These are phyloP conservation scores for Hyperoplus lanceolatus DNA, from an alignment of 2,797 vertebrate genomes.

Conservation along the genomic window DNA sequence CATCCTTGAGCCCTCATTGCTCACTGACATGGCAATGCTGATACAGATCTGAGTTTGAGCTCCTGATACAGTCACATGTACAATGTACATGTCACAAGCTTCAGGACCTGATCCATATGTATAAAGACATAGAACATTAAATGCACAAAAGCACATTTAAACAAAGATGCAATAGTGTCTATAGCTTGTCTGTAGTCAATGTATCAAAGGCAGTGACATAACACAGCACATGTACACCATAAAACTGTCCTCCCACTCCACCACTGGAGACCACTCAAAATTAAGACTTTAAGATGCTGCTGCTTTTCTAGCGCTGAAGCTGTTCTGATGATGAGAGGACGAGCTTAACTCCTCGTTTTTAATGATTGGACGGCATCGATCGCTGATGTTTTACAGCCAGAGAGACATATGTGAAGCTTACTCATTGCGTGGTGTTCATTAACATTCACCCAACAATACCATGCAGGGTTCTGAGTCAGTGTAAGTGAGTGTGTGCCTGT, in stretches of 20 bases:
- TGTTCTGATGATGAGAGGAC: constrained; percentile 53
- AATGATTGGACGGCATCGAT: constrained; percentile 50
- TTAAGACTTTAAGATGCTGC: constrained; percentile 12
- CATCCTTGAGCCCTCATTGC: constrained; percentile 41
- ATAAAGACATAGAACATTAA: not conserved
- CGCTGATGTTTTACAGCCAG: constrained; percentile 47
- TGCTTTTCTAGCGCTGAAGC: not conserved
- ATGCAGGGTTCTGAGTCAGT: not conserved
- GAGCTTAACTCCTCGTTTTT: constrained; percentile 38
- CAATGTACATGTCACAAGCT: constrained; percentile 33
- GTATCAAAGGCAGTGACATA: constrained; percentile 1
- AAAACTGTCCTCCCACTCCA: constrained; percentile 25
- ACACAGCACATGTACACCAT: constrained; percentile 8
- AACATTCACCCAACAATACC: constrained; percentile 22
- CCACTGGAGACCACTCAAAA: constrained; percentile 11
- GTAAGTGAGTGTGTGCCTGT: not conserved
- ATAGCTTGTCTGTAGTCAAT: not conserved
- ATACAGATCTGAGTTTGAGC: constrained; percentile 41
- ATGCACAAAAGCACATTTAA: not conserved
- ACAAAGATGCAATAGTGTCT: not conserved
- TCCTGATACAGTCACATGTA: constrained; percentile 36
- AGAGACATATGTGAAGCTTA: constrained; percentile 33
- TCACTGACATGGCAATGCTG: constrained; percentile 43
- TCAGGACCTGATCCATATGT: constrained; percentile 6
- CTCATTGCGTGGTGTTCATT: constrained; percentile 31